Percentiles rank a stretch among this genome's conserved stretches.
These are phyloP conservation scores for Intellagama lesueurii DNA, from an alignment of 2,797 vertebrate species.

Conservation along the genomic window DNA sequence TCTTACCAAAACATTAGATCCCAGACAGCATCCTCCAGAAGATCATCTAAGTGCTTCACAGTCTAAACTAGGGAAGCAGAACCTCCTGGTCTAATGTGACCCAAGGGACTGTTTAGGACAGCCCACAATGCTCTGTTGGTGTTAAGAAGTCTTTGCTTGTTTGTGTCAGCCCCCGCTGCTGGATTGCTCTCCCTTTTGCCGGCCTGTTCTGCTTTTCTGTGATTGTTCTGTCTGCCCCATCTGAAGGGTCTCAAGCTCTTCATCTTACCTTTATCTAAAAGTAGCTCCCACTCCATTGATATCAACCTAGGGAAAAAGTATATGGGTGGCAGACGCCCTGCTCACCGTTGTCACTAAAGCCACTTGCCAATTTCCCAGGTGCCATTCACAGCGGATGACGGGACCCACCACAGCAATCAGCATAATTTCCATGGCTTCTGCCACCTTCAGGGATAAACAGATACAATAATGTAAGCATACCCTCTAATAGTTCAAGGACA, in stretches of 20 bases:
- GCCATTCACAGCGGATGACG: slow-evolving; percentile 94
- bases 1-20: too few species aligned
- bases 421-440: slow-evolving; percentile 98
- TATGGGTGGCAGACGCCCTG: background rate
- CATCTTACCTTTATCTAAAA: background rate
- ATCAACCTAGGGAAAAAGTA: background rate
- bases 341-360: slow-evolving; percentile 95
- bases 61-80: too few species aligned
- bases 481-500: background rate
- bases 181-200: too few species aligned
- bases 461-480: fast-evolving
- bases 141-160: too few species aligned
- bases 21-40: too few species aligned
- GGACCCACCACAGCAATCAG: slow-evolving; percentile 91
- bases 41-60: too few species aligned
- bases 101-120: too few species aligned
- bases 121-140: too few species aligned
- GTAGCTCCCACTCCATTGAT: background rate
- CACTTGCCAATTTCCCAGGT: slow-evolving; percentile 92
- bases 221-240: background rate
- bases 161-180: too few species aligned
- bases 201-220: background rate
- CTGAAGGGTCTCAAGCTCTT: background rate
- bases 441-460: slow-evolving; percentile 78
- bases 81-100: too few species aligned